Evolutionary conservation across 2,888 invertebrate genomes (phyloP), one percentile per base, ranked within the genome.

Genomic region (Tetranychus piercei): DNA sequence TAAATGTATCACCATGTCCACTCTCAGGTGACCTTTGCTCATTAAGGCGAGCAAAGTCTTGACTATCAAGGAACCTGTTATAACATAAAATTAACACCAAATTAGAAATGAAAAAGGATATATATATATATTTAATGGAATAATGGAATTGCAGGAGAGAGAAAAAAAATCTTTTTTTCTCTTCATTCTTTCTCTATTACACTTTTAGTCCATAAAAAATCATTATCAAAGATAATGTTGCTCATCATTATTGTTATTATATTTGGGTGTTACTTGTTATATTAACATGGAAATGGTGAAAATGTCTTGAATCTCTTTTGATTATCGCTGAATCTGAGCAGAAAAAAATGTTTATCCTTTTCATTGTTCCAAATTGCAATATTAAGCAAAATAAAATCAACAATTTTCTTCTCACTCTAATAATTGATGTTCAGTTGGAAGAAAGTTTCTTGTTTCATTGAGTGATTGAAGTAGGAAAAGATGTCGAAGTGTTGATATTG

Each of bases 21-120:
- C 20, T 44, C 22, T n/a, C 72, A 11, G 72, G 44, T n/a, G 20
- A n/a, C 44, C 72, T 9, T 11, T 43, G 44, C 34, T 71, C 72
- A n/a, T 44, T n/a, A 15, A 71, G 72, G 15, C 72, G 72, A 71
- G 72, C 72, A 34, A 71, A 71, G n/a, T 71, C 72, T 44, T 43
- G n/a, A 11, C 44, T 71, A 44, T 71, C 72, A n/a, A 71, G 34
- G 22, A 69, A 20, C 34, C 69, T 69, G n/a, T 15, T 55, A 15
- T 55, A 55, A 55, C 15, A 34, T 34, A 5, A 34, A 55, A 55
- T 55, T 15, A 55, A 15, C 55, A 55, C 15, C 7, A 55, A 15
- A 9, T 15, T 55, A 9, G 15, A 55, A 15, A 15, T 55, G 55
- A 55, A 15, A 55, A 55, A 15, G 15, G 55, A 55, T 15, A 55